Conservation (phyloP, 2,888 invertebrate genomes). For the Gastracanthus pulcherrimus region DNA sequence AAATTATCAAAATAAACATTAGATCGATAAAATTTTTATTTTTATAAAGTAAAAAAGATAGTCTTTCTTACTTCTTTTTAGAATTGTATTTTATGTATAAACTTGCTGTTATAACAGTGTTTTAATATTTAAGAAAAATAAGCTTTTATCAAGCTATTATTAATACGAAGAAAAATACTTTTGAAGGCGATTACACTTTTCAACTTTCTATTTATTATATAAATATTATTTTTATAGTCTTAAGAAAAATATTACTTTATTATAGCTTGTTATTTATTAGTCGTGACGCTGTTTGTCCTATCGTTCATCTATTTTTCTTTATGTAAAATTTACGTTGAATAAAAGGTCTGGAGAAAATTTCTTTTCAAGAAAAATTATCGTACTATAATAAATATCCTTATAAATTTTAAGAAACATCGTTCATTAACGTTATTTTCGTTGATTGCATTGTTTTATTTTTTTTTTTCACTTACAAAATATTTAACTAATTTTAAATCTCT, state of each 20-base stretch:
- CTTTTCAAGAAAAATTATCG: background rate
- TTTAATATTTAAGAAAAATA: constrained; percentile 46
- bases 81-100: background rate
- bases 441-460: constrained; percentile 31
- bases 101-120: constrained; percentile 12
- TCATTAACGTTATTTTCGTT: constrained; percentile 12
- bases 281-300: constrained; percentile 2
- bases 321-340: background rate
- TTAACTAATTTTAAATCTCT: constrained; percentile 42
- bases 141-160: constrained; percentile 24
- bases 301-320: constrained; percentile 7
- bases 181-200: constrained; percentile 40
- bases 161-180: constrained; percentile 45
- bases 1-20: constrained; percentile 8
- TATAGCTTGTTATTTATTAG: constrained; percentile 21
- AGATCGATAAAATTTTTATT: constrained; percentile 1
- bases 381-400: background rate
- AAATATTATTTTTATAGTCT: constrained; percentile 13
- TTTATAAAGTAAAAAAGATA: constrained; percentile 1
- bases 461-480: constrained; percentile 27
- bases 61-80: constrained; percentile 11
- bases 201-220: constrained; percentile 17
- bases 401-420: constrained; percentile 8
- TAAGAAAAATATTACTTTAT: constrained; percentile 50
- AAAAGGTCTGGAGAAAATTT: background rate